Evolutionary conservation across 2,888 invertebrate genomes (phyloP), one percentile per base, ranked within the genome.

Genomic region (Exocentrus adspersus): DNA sequence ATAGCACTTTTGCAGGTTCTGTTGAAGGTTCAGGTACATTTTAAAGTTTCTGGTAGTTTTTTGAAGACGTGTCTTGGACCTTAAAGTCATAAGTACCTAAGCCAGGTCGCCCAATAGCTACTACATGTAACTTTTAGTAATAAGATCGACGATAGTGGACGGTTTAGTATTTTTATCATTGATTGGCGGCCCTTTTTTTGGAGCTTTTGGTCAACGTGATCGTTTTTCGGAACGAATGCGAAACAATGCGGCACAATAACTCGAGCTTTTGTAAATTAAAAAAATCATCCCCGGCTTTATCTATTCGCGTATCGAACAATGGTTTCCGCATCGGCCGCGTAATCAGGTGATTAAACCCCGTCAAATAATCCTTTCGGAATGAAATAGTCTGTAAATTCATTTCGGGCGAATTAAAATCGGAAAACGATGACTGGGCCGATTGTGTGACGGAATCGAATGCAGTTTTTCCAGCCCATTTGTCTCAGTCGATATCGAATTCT

Each of bases 401-500:
- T 73, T 67, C 66, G 62, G n/a, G 53, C 45, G 68, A 74, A 75
- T 74, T 74, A 75, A 76, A 77, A 74, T 74, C 72, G 73, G 74
- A 68, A 78, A 77, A 72, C 69, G 75, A 77, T 77, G 78, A 77
- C 75, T 74, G 62, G 74, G n/a, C n/a, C 73, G 69, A 75, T 71
- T 72, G 74, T 70, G 67, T 69, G 68, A 60, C 71, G 63, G 61
- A 73, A 72, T 74, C 74, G n/a, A 73, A 72, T 78, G 78, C 78
- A 78, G 73, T 78, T 78, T 77, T 78, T 74, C 74, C 78, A 70
- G 75, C 76, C 77, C 77, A 79, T 78, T 79, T 76, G 69, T 52
- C 66, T 50, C 50, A 73, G 69, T 75, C 75, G 74, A 75, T 77
- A 77, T 75, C 72, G 72, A 76, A 75, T 75, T 67, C 72, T 73